Conservation (phyloP, 2,113 vertebrate genomes). For the Indicator maculatus region DNA sequence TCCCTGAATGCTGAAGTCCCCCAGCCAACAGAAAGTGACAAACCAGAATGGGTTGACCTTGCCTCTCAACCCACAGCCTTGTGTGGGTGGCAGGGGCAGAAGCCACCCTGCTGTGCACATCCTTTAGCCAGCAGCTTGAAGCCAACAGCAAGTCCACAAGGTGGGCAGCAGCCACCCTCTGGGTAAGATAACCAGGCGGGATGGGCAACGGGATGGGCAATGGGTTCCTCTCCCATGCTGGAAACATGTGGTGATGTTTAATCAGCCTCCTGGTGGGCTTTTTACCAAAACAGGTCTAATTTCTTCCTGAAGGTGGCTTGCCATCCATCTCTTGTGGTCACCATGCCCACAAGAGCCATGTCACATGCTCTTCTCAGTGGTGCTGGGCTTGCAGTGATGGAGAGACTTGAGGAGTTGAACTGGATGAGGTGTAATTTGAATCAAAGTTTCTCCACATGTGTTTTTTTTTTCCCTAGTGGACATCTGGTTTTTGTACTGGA, state of each 20-base stretch:
- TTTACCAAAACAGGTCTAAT: too few relatives aligned
- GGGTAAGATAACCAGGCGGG: neutral
- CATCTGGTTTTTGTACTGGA: neutral
- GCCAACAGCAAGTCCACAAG: neutral
- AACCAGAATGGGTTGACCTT: neutral
- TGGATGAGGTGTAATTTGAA: neutral
- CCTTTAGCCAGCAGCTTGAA: neutral
- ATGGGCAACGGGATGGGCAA: too few relatives aligned
- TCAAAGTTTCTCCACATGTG: neutral
- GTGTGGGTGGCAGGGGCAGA: neutral
- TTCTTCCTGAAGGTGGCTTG: too few relatives aligned
- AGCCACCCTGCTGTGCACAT: accelerated
- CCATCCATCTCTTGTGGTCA: too few relatives aligned
- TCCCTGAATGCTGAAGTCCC: neutral
- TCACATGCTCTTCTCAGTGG: too few relatives aligned
- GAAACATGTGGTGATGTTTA: too few relatives aligned
- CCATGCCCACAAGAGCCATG: too few relatives aligned
- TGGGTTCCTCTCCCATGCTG: neutral
- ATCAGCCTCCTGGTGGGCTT: too few relatives aligned
- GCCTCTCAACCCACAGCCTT: neutral
- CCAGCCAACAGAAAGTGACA: neutral
- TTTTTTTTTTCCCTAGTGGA: neutral
- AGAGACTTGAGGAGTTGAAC: neutral
- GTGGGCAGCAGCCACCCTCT: neutral
- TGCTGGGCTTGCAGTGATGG: too few relatives aligned